Evolutionary conservation across 2,797 vertebrate genomes (phyloP).

Genomic region (Schizopygopsis pylzovi): DNA sequence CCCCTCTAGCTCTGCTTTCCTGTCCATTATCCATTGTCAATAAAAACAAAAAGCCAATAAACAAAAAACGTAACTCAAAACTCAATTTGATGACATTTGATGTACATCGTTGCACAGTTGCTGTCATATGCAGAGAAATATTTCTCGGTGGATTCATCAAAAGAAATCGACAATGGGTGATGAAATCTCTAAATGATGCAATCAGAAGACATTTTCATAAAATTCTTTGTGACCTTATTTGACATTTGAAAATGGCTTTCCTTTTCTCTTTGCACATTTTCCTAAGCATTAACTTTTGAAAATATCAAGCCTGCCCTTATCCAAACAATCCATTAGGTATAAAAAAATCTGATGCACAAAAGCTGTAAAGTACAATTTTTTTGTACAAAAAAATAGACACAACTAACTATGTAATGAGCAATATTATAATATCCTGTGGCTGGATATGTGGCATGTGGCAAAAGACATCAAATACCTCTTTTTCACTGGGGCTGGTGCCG

Average conservation of each 20-base stretch:
- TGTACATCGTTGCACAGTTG: neutral
- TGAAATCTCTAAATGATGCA: conserved; percentile 24
- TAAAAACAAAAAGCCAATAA: neutral
- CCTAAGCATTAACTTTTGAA: neutral
- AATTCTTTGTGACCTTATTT: neutral
- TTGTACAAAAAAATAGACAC: neutral
- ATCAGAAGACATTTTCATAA: conserved; percentile 33
- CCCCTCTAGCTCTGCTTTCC: neutral
- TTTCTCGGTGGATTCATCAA: neutral
- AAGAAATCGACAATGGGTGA: neutral
- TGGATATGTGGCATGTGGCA: neutral
- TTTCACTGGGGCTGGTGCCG: too few relatives aligned
- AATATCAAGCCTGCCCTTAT: neutral
- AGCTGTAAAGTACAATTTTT: neutral
- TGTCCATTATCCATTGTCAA: neutral
- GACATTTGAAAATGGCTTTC: conserved; percentile 1
- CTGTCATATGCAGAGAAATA: neutral
- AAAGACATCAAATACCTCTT: neutral
- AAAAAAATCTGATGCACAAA: neutral
- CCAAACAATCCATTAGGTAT: neutral
- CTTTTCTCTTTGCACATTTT: neutral
- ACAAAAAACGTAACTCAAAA: neutral
- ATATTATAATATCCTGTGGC: neutral
- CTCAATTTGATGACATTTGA: neutral
- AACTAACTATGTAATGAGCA: neutral